Evolutionary conservation across 2,113 vertebrate genomes (phyloP).

Genomic region (Stomatorhinus ivindoensis): DNA sequence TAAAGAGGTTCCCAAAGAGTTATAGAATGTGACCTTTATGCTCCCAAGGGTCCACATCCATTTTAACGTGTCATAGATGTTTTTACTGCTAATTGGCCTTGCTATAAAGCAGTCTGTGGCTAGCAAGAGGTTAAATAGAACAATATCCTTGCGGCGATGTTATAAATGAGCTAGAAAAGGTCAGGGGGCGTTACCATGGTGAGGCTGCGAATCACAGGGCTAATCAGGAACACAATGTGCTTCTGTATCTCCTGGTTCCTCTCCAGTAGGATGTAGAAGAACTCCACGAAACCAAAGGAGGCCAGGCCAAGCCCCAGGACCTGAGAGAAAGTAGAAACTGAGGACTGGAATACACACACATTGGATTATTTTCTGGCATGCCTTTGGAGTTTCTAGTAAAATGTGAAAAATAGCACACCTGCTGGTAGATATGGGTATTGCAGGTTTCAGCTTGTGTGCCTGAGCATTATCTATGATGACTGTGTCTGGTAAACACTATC

Average conservation of each 20-base stretch:
- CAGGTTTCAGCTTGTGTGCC: background rate
- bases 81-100: background rate
- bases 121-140: background rate
- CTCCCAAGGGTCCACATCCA: background rate
- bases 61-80: background rate
- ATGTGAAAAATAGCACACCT: background rate
- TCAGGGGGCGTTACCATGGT: conserved; percentile 51
- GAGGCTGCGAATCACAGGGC: conserved; percentile 62
- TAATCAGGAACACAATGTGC: conserved; percentile 65
- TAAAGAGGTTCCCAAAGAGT: background rate
- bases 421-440: background rate
- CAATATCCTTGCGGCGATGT: background rate
- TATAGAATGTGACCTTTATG: background rate
- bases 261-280: conserved; percentile 63
- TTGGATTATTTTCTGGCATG: background rate
- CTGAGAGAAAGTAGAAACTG: conserved; percentile 30
- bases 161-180: background rate
- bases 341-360: background rate
- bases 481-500: background rate
- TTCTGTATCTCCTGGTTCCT: conserved; percentile 55
- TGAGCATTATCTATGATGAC: background rate
- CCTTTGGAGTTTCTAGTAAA: background rate
- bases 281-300: conserved; percentile 63
- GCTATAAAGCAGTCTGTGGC: background rate
- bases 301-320: conserved; percentile 61